phyloP scores from a whole-genome alignment of 1,140 invertebrate species.

The Oppia nitens region DNA sequence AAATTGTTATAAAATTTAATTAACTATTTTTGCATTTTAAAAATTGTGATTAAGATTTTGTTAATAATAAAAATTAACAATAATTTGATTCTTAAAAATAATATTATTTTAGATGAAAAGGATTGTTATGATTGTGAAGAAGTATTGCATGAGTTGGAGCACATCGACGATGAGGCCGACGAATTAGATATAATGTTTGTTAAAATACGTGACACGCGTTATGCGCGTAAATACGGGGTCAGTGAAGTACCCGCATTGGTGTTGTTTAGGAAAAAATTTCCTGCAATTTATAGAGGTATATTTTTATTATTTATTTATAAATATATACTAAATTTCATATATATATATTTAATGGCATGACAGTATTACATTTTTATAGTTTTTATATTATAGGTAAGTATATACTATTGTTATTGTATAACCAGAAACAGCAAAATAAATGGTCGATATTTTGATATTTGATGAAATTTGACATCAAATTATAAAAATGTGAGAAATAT shows the following conservation, averaged over 20 bases:
- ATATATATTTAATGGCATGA: not conserved
- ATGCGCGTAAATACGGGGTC: conserved; percentile 87
- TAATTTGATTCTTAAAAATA: not conserved
- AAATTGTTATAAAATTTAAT: too few relatives aligned
- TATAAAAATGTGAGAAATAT: too few relatives aligned
- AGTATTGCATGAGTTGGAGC: conserved; percentile 66
- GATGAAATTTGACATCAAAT: too few relatives aligned
- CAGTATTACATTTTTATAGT: too few relatives aligned
- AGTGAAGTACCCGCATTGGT: conserved; percentile 75
- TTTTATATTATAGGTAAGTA: too few relatives aligned
- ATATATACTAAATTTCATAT: too few relatives aligned
- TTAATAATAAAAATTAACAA: too few relatives aligned
- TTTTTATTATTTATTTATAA: not conserved
- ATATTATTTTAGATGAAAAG: conserved; percentile 41
- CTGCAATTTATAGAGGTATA: conserved; percentile 76
- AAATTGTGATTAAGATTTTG: too few relatives aligned
- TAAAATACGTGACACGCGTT: conserved; percentile 76
- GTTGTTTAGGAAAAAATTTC: conserved; percentile 81
- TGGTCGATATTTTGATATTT: too few relatives aligned
- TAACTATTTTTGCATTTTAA: too few relatives aligned
- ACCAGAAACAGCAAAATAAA: too few relatives aligned
- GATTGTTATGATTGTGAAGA: conserved; percentile 48
- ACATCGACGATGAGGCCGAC: conserved; percentile 79
- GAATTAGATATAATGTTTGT: conserved; percentile 88
- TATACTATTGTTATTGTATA: too few relatives aligned